Evolutionary conservation across 2,797 vertebrate species (phyloP).

Genomic region (Smutsia gigantea): DNA sequence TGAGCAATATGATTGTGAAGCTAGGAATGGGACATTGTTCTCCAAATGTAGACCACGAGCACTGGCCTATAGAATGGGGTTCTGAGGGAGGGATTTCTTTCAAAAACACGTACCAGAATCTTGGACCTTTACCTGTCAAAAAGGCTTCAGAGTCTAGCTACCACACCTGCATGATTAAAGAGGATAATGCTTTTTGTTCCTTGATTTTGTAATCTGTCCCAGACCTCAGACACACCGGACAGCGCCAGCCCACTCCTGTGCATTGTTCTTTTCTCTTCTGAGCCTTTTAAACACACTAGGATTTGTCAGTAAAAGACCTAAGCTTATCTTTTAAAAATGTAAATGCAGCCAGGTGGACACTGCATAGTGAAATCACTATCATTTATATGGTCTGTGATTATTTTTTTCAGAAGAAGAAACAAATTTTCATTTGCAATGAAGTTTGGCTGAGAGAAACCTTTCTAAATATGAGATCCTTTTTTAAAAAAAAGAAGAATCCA

Average conservation of each 20-base stretch:
- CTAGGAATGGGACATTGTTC: not conserved
- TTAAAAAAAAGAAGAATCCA: not conserved
- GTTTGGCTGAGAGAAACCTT: not conserved
- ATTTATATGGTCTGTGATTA: not conserved
- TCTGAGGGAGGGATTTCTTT: not conserved
- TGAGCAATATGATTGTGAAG: not conserved
- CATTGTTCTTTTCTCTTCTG: not conserved
- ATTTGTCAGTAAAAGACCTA: not conserved
- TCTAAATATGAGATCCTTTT: not conserved
- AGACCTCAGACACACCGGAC: not conserved
- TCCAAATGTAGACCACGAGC: not conserved
- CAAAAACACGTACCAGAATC: not conserved
- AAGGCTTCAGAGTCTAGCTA: not conserved
- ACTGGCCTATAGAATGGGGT: not conserved
- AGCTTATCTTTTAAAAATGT: not conserved
- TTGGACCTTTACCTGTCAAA: not conserved
- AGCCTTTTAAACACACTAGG: not conserved
- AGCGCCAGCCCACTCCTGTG: not conserved
- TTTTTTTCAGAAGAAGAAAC: not conserved
- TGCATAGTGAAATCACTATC: not conserved
- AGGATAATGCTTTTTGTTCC: not conserved
- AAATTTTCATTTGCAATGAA: not conserved
- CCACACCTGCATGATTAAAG: not conserved
- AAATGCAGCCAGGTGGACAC: not conserved
- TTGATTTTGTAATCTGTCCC: not conserved